Evolutionary conservation across 2,888 invertebrate genomes (phyloP).

Genomic region (Mayetiola destructor): DNA sequence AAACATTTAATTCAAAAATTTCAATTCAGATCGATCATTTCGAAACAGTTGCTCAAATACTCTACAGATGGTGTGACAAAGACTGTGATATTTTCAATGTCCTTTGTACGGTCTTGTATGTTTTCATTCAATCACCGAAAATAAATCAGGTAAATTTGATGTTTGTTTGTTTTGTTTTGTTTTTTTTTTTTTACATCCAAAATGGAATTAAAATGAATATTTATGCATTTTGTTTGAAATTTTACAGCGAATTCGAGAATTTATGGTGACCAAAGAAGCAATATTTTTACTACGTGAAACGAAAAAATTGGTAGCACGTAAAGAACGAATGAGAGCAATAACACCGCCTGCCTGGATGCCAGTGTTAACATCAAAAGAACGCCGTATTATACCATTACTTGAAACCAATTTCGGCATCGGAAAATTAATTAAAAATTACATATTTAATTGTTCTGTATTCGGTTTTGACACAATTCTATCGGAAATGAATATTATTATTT

Average conservation of each 20-base stretch:
- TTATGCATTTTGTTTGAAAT: background rate
- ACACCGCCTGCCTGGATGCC: slow-evolving; percentile 22
- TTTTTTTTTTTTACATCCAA: too few species aligned
- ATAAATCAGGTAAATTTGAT: slow-evolving; percentile 26
- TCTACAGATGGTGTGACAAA: slow-evolving; percentile 52
- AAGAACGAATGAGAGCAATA: slow-evolving; percentile 35
- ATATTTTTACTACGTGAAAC: slow-evolving; percentile 33
- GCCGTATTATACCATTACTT: slow-evolving; percentile 26
- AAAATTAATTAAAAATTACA: slow-evolving; percentile 30
- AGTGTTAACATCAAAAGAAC: background rate
- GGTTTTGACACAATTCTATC: slow-evolving; percentile 32
- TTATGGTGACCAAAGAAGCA: slow-evolving; percentile 32
- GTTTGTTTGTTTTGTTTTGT: slow-evolving; percentile 4
- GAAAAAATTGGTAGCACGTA: slow-evolving; percentile 33
- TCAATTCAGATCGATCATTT: slow-evolving; percentile 41
- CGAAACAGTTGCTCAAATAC: slow-evolving; percentile 44
- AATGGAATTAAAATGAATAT: background rate
- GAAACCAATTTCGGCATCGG: slow-evolving; percentile 34
- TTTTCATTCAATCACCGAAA: slow-evolving; percentile 38
- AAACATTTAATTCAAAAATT: slow-evolving; percentile 12
- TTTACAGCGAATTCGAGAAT: slow-evolving; percentile 30
- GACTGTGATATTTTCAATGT: slow-evolving; percentile 48
- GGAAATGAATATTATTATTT: slow-evolving; percentile 26
- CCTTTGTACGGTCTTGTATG: slow-evolving; percentile 50
- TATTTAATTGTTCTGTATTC: slow-evolving; percentile 32